These are phyloP conservation scores for Pangasius sanitwongsei DNA, from an alignment of 2,797 vertebrate genomes.

Conservation along the genomic window DNA sequence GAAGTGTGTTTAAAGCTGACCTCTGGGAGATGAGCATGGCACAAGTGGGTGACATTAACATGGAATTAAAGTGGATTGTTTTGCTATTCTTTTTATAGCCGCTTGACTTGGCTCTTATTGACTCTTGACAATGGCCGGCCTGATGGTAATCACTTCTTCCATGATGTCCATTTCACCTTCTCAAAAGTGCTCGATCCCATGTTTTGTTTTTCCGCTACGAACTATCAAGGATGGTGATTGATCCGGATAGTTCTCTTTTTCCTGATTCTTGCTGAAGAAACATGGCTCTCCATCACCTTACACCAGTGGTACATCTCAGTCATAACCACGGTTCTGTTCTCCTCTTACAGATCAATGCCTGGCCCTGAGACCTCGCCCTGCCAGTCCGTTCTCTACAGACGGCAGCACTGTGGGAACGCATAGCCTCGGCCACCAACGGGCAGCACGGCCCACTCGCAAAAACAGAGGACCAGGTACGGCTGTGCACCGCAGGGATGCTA, in stretches of 20 bases:
- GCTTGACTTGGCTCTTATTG: constrained; percentile 65
- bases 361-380: constrained; percentile 88
- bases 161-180: constrained; percentile 25
- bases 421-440: constrained; percentile 88
- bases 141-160: constrained; percentile 31
- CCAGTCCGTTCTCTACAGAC: constrained; percentile 96
- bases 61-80: constrained; percentile 49
- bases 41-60: constrained; percentile 21
- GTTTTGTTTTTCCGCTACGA: constrained; percentile 11
- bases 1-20: constrained; percentile 27
- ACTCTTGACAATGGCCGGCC: constrained; percentile 26
- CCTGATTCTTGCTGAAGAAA: constrained; percentile 21
- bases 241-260: constrained; percentile 45
- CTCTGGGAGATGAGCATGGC: constrained; percentile 10
- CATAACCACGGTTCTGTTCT: not conserved
- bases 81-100: constrained; percentile 54
- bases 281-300: constrained; percentile 18
- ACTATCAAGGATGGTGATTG: constrained; percentile 30
- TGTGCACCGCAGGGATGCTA: constrained; percentile 89
- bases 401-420: constrained; percentile 89
- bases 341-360: constrained; percentile 87
- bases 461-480: constrained; percentile 87
- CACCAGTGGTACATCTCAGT: not conserved
- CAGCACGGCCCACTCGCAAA: constrained; percentile 87
- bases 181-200: constrained; percentile 14